Evolutionary conservation across 2,888 invertebrate genomes (phyloP), one percentile per base, ranked within the genome.

Genomic region (Pocota personata): DNA sequence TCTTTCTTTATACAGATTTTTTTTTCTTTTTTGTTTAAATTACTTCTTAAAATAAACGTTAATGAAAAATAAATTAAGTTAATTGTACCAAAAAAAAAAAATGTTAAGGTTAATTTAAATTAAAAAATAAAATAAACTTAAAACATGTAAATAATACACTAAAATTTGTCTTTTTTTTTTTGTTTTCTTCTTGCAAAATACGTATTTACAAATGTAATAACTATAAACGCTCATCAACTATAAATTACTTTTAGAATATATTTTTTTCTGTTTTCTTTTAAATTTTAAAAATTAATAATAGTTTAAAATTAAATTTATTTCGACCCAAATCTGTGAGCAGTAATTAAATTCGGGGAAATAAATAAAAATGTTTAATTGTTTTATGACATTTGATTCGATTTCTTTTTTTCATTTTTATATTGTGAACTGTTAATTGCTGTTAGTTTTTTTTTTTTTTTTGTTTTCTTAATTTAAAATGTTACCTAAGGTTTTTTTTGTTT

Each of bases 161-260:
- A 67, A 82, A 67, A 37, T 2, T 24, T 57, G n/a, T 66, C 8
- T 69, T 57, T 52, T 60, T 52, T 60, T 40, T 62, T 62, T 62
- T 48, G 57, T 27, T 16, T 60, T 60, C 48, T 64, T 52, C 27
- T 87, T 73, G 77, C 57, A 82, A 87, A 82, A 78, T 78, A 87
- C 82, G 73, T 87, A 87, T 87, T 67, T 87, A 87, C 87, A 87
- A 82, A 82, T 82, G 40, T 72, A 82, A 87, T 87, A 87, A 82
- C 55, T 82, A 77, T 78, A 73, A 82, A 87, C 62, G 77, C 66
- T 72, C 67, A 72, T 82, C 66, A 82, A 80, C 46, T 80, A 80
- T 75, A 84, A 80, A 79, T 79, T 69, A 69, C 52, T 48, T 73
- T 78, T 83, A 75, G 75, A 79, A 78, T 79, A 76, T 71, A 64